Base-by-base conservation (phyloP, 37 sponge, comb jelly and placozoan genomes). In the Ianthella basta region DNA sequence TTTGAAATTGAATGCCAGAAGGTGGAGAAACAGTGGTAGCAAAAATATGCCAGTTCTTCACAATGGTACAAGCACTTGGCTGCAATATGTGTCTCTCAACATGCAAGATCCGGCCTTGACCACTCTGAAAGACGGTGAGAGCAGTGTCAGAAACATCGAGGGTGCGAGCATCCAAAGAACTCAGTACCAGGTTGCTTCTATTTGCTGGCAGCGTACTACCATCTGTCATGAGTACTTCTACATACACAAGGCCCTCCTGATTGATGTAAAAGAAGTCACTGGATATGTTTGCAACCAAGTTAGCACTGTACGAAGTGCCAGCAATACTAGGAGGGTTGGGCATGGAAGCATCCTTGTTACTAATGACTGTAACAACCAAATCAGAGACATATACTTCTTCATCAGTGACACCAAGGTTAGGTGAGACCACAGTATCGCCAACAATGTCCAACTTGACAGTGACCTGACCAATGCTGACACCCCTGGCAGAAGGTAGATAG, bases 401-500 rank as follows among this genome's bases (percentile, higher is more conserved):
- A 21, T 59, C 41, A 41, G 77, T 64, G 14, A 34, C 27, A 18
- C 80, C 79, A 60, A 82, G n/a, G 16, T 32, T n/a, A 4, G 30
- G 33, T 32, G 23, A 75, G 25, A 24, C 37, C 16, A 75, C 33
- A 40, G 25, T 24, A 18, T 50, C 38, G 1, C 54, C 81, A 40
- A 59, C 33, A 19, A 60, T n/a, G 25, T 53, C 60, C 6, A 84
- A 15, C 55, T 16, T 24, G 3, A 93, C 38, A 35, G 25, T 34
- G 55, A 90, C 78, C 25, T 19, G 30, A 0, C 92, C 92, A 79
- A 61, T 27, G 55, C 56, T 21, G 19, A 1, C 6, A 16, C 88
- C 88, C 15, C 81, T 54, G n/a, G 63, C 85, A 29, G 59, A 50
- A 23, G 84, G 53, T n/a, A 29, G 18, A 37, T 63, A 21, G 23